Evolutionary conservation across 2,888 invertebrate genomes (phyloP), one percentile per base, ranked within the genome.

Genomic region (Cataglyphis cursor): DNA sequence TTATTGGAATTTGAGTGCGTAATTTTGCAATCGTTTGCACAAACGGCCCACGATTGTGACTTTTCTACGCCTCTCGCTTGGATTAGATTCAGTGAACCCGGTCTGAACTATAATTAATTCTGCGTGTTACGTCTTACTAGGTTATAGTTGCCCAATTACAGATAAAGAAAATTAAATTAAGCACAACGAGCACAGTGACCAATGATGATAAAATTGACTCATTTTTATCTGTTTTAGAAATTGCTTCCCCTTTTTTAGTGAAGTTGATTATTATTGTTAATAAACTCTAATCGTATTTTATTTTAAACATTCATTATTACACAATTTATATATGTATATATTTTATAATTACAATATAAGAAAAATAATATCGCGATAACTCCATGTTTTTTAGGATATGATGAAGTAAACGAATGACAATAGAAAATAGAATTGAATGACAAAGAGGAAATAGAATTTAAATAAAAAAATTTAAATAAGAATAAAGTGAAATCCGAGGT

Each of bases 161-260:
- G n/a, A 44, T 54, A 59, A 44, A 8, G 31, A 35, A 31, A 35
- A 76, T 76, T 18, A n/a, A 44, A 65, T 65, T 15, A 24, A 41
- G 0, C 10, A 1, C 8, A 8, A 64, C 21, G 0, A 8, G n/a
- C 1, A 6, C 28, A 15, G 0, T 41, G 21, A 28, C 21, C 31
- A 18, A 57, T 75, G 35, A 48, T 3, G 1, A 18, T 21, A 18
- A 24, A 12, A 51, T 21, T 51, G 44, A 3, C 10, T 64, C 4
- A 6, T 28, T 66, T 66, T 48, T 28, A 35, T 78, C 74, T 78
- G n/a, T 24, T 66, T 65, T 38, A 64, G 31, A 73, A 15, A 28
- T 5, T 38, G 51, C 12, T 73, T 41, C 15, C n/a, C 6, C 18
- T 38, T 73, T 62, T 81, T 68, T 31, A 62, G 66, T 35, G 9